Evolutionary conservation across 1,140 invertebrate species (phyloP), one percentile per base, ranked within the genome.

Genomic region (Drosophila malerkotliana): DNA sequence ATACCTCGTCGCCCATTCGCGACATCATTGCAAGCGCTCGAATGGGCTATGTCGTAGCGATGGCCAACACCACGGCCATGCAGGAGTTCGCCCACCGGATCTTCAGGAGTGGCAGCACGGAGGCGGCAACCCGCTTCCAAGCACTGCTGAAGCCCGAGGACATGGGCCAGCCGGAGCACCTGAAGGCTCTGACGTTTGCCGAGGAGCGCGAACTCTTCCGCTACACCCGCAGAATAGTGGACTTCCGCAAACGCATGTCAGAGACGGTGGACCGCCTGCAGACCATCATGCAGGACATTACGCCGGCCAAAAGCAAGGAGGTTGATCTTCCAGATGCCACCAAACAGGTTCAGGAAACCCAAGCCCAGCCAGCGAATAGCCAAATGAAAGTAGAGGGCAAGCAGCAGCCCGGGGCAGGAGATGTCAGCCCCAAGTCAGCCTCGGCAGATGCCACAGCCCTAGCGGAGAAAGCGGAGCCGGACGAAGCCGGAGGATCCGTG

Each of bases 231-330:
- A 64, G 79, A 10, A 72, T 91, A 10, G 77, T 89, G 0, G 83
- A 82, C 5, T 88, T 91, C 15, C 84, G 88, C 1, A 91, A 91
- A 28, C 90, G 87, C 2, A 78, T 91, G 75, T 77, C 88, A 2
- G 90, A 91, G 34, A 91, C 90, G 6, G 88, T 91, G 21, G 77
- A 88, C 37, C 80, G 88, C 0, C 51, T 91, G 57, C 90, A 91
- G 54, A 82, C 72, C 0, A 64, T 91, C 1, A 89, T 91, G 90
- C 69, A 68, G 61, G 85, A 88, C 39, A 21, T 64, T 12, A 66
- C 68, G 6, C 51, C 57, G 3, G 26, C 12, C n/a, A 67, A 71
- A n/a, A 18, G 12, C 30, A 30, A 56, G 3, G 10, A 34, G 1
- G 7, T 39, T n/a, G n/a, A 51, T 18, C 2, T 37, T 2, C 12